These are phyloP conservation scores for Hemicentrotus pulcherrimus DNA, from an alignment of 35 echinoderm and acorn worm genomes.

Conservation along the genomic window DNA sequence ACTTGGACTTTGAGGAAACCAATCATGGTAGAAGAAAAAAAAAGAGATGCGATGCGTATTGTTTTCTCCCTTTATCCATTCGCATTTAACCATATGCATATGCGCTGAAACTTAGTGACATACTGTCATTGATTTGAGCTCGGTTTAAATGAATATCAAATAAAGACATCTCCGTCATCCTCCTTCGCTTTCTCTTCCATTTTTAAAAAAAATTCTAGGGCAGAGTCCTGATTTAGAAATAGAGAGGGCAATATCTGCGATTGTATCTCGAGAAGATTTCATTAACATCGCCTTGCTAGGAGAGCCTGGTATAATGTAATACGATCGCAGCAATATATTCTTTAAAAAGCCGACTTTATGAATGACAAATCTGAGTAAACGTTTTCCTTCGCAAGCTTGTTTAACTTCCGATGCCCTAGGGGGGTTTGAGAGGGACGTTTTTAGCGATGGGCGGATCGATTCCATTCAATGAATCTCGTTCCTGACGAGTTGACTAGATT, in stretches of 20 bases:
- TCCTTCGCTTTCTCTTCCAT: not conserved
- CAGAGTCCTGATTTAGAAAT: not conserved
- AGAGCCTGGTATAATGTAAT: constrained; percentile 16
- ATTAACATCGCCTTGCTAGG: constrained; percentile 6
- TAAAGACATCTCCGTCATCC: not conserved
- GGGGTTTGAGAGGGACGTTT: not conserved
- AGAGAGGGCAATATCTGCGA: not conserved
- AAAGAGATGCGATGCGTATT: not conserved
- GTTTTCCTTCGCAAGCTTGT: constrained; percentile 49
- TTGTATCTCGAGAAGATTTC: constrained; percentile 12
- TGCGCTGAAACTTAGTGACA: not conserved
- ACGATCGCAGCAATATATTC: constrained; percentile 19
- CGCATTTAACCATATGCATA: not conserved
- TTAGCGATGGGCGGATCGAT: not conserved
- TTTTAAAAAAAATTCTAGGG: not conserved
- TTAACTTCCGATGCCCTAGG: constrained; percentile 43
- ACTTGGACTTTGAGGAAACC: not conserved
- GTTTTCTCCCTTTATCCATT: not conserved
- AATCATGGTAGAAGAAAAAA: not conserved
- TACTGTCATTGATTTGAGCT: not conserved
- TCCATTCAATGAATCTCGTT: not conserved
- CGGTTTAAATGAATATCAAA: constrained; percentile 14
- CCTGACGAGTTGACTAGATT: not conserved
- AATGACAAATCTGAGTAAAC: constrained; percentile 45
- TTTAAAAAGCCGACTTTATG: constrained; percentile 30